Evolutionary conservation across 2,113 vertebrate species (phyloP).

Genomic region (Pontoporia blainvillei): DNA sequence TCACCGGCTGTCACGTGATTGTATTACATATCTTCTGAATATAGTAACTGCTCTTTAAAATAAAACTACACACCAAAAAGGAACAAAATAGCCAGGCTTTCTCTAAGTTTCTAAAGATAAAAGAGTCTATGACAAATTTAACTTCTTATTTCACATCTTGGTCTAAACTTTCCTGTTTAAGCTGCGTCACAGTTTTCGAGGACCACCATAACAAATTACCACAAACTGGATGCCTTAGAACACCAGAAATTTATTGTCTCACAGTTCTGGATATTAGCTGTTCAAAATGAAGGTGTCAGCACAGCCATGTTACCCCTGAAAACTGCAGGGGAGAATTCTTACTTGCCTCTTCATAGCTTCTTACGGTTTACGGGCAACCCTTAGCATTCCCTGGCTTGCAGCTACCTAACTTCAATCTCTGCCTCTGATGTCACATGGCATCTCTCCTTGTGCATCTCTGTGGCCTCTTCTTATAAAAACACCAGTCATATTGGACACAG

Average conservation of each 20-base stretch:
- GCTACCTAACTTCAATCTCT: neutral
- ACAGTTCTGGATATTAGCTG: neutral
- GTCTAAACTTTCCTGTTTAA: neutral
- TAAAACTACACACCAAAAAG: neutral
- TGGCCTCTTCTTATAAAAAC: neutral
- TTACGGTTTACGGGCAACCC: neutral
- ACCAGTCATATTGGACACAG: neutral
- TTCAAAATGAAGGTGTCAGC: neutral
- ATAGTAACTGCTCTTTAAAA: slow-evolving; percentile 44
- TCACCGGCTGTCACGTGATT: neutral
- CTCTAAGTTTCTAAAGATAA: neutral
- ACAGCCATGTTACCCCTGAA: neutral
- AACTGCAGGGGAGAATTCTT: neutral
- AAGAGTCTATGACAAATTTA: neutral
- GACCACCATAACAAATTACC: neutral
- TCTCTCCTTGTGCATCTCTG: neutral
- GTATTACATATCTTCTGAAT: neutral
- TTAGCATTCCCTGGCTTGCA: neutral
- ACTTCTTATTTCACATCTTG: neutral
- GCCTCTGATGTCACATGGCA: neutral
- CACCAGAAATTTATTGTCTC: neutral
- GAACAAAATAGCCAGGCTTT: neutral
- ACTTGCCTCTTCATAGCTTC: neutral
- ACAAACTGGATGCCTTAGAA: neutral
- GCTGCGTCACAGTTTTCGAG: neutral